Evolutionary conservation across 2,888 invertebrate species (phyloP).

Genomic region (Limnephilus lunatus): DNA sequence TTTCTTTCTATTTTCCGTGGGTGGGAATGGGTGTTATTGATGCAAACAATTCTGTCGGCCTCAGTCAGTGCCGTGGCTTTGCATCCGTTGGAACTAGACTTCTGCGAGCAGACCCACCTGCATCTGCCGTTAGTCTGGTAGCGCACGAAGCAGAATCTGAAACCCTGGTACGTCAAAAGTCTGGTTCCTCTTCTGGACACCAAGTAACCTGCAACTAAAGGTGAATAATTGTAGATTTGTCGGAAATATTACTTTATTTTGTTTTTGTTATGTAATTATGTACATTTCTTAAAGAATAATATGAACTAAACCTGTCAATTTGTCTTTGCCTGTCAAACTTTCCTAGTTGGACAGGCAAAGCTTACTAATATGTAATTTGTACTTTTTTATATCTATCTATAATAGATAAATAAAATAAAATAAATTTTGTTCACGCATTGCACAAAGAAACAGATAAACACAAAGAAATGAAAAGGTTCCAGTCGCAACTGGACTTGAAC

Average conservation of each 20-base stretch:
- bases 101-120: conserved; percentile 58
- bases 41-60: conserved; percentile 46
- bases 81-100: conserved; percentile 52
- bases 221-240: neutral
- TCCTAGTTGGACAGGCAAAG: no score
- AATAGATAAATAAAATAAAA: no score
- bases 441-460: neutral
- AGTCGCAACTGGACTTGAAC: no score
- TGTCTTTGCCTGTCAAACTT: no score
- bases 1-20: conserved; percentile 43
- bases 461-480: no score
- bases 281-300: no score
- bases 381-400: no score
- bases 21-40: conserved; percentile 55
- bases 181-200: conserved; percentile 54
- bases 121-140: conserved; percentile 53
- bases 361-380: no score
- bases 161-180: conserved; percentile 55
- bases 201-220: conserved; percentile 59
- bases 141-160: conserved; percentile 53
- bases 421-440: no score
- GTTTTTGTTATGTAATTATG: no score
- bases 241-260: neutral
- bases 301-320: no score
- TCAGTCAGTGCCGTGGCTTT: conserved; percentile 55